Base-by-base conservation (phyloP, 2,113 vertebrate species). In the Ciconia stormi region DNA sequence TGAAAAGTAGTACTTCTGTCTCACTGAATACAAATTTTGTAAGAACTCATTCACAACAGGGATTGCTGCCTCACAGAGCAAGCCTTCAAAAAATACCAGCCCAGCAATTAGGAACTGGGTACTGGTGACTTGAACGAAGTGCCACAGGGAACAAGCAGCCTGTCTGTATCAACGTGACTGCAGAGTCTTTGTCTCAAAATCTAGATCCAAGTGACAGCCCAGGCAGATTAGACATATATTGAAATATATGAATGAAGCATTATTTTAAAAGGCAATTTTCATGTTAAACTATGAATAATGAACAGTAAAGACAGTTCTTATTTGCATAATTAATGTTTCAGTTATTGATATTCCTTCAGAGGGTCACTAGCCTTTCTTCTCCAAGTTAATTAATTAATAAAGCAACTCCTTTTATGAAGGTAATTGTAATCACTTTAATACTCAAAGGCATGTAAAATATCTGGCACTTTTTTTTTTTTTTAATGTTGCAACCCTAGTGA, bases 341-440 rank as follows among this genome's bases (percentile, higher is more conserved):
- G 96, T 96, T 97, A 95, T 97, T 97, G 96, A 94, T 98, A 98
- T 97, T 97, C 96, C 95, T 98, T 96, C 96, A 97, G 97, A 98
- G 97, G 97, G 95, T 97, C 97, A 96, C 93, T 29, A 95, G 97
- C 95, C 96, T 95, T 96, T 97, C 95, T 96, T 92, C 72, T 96
- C 63, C 44, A 67, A 97, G 96, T 98, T 97, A 98, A 98, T 98
- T 97, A 98, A 97, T 98, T 98, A 98, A 98, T 98, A 98, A 98
- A 97, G 96, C 81, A 95, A 95, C 95, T 97, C 96, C 95, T 98
- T 98, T 98, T 90, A 96, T 96, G 97, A 95, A 97, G 96, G 97
- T 97, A 98, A 97, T 95, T 96, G 86, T 49, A 96, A 97, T 91
- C 80, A 95, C 95, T 96, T 93, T 96, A 96, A 89, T 73, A 96